These are phyloP conservation scores for Aporophyla lueneburgensis DNA, from an alignment of 2,888 invertebrate species.

Conservation along the genomic window DNA sequence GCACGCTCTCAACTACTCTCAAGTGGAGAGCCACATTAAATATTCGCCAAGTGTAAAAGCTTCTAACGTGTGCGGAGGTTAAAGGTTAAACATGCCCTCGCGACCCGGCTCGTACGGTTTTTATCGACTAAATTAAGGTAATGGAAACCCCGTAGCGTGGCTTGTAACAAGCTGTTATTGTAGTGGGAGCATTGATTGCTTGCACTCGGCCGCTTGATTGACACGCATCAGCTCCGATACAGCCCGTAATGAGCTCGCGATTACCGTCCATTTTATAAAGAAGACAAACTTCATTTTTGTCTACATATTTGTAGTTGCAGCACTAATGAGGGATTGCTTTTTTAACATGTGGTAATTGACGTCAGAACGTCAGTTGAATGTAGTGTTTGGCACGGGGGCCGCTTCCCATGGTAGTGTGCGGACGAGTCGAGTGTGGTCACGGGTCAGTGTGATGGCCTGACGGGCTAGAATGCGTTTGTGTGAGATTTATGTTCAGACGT, in stretches of 20 bases:
- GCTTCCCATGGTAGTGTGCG: constrained; percentile 56
- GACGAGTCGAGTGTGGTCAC: constrained; percentile 57
- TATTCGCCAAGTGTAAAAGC: constrained; percentile 73
- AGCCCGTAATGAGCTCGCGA: constrained; percentile 83
- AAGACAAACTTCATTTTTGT: constrained; percentile 77
- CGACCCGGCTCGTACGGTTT: constrained; percentile 77
- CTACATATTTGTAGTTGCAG: constrained; percentile 70
- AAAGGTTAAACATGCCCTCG: constrained; percentile 83
- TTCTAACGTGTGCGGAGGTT: constrained; percentile 69
- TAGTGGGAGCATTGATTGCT: constrained; percentile 78
- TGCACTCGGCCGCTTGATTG: constrained; percentile 80
- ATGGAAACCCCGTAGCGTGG: constrained; percentile 80
- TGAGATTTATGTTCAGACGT: constrained; percentile 68
- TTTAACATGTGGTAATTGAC: constrained; percentile 74
- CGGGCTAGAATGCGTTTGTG: constrained; percentile 65
- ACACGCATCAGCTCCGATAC: constrained; percentile 83
- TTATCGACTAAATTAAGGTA: constrained; percentile 84
- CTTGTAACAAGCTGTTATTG: constrained; percentile 86
- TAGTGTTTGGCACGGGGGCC: constrained; percentile 62
- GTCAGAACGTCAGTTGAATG: constrained; percentile 70
- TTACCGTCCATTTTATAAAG: constrained; percentile 79
- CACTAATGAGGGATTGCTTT: constrained; percentile 76
- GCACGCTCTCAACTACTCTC: constrained; percentile 39
- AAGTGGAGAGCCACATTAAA: constrained; percentile 52
- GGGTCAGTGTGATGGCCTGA: constrained; percentile 71